Evolutionary conservation across 2,113 vertebrate genomes (phyloP), one percentile per base, ranked within the genome.

Genomic region (Callopanchax toddi): DNA sequence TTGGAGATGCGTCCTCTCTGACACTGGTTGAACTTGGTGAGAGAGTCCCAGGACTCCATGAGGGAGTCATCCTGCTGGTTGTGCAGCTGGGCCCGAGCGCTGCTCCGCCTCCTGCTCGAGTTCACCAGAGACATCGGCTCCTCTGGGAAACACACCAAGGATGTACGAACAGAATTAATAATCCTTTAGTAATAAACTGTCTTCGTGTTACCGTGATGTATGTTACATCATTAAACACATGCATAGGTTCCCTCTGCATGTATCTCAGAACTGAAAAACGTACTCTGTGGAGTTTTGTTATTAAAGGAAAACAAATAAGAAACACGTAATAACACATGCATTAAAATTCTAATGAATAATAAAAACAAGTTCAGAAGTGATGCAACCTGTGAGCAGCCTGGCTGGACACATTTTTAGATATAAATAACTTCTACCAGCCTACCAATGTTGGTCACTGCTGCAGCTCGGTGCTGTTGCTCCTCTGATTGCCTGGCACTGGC

Each of bases 1-100:
- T 93, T 94, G 12, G 94, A 95, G 89, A 99, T 95, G 60, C 97
- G 94, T 2, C 97, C 97, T 0, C 93, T 93, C 57, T 98, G 97
- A 65, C 91, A 94, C 53, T 93, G 95, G 89, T 98, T 94, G 18
- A 99, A 98, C 85, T 95, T 94, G 0, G 87, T 90, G 67, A 96
- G 93, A 3, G 95, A 97, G 68, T 94, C 93, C 95, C 95, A 98
- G 0, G 95, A 99, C 74, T 96, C 95, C 53, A 90, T 94, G 42
- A 98, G 91, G 5, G 78, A 90, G 79, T 94, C 82, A 0, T 98
- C 96, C 76, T 93, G 93, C 32, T 95, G 92, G 6, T 67, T 93
- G 67, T 48, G 89, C 86, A 92, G 86, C 72, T 78, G 82, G 7
- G 73, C 51, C 65, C 79, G 74, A 0, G 87, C 74, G 43, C 79